Evolutionary conservation across 1,140 invertebrate species (phyloP).

Genomic region (Diorhabda elongata): DNA sequence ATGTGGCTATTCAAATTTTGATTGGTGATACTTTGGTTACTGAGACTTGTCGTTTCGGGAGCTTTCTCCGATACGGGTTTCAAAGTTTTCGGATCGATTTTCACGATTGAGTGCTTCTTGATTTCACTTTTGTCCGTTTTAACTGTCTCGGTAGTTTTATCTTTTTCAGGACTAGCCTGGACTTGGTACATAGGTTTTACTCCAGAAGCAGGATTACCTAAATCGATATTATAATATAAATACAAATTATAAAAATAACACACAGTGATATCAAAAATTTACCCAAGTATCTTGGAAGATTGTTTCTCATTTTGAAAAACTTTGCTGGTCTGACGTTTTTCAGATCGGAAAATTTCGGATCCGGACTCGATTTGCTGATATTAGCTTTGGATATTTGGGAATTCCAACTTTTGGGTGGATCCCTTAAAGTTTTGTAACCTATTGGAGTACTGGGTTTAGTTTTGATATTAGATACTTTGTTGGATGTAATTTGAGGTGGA

Average conservation of each 20-base stretch:
- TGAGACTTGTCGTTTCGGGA: constrained; percentile 49
- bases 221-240: background rate
- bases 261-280: constrained; percentile 8
- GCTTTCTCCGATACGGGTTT: constrained; percentile 54
- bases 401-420: constrained; percentile 58
- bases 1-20: constrained; percentile 22
- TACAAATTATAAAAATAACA: background rate
- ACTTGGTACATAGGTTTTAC: constrained; percentile 59
- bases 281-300: constrained; percentile 56
- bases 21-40: constrained; percentile 34
- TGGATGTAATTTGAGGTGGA: background rate
- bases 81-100: constrained; percentile 60
- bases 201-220: constrained; percentile 56
- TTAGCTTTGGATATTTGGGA: constrained; percentile 54
- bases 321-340: constrained; percentile 49
- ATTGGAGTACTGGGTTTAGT: constrained; percentile 42
- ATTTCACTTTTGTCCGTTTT: constrained; percentile 32
- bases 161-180: constrained; percentile 40
- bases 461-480: constrained; percentile 34
- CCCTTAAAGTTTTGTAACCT: constrained; percentile 55
- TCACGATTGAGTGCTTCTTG: constrained; percentile 51
- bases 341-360: constrained; percentile 29
- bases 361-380: constrained; percentile 26
- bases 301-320: constrained; percentile 57
- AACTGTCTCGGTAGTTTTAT: constrained; percentile 29